Evolutionary conservation across 2,888 invertebrate genomes (phyloP), one percentile per base, ranked within the genome.

Genomic region (Drosophila flavopinicola): DNA sequence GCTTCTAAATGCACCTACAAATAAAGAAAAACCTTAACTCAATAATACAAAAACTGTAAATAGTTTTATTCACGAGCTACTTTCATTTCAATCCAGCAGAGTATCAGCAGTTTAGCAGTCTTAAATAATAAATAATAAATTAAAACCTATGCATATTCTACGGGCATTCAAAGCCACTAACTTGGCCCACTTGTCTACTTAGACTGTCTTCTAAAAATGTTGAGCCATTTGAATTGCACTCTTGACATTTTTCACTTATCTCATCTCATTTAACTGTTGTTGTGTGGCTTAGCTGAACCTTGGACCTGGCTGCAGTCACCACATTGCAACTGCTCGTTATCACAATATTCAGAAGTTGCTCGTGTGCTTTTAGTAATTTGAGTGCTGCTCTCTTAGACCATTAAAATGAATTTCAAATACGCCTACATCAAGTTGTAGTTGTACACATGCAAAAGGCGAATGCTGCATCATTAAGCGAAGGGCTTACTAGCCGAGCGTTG

Each of bases 401-500:
- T 73, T 75, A 73, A 75, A 69, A 75, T 39, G 45, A 47, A 56
- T 59, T 33, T 30, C 35, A 60, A 64, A 59, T 51, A 45, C 41
- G 68, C 53, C 44, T 45, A 44, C 47, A 25, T 39, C 48, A 56
- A 60, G 47, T 42, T 44, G 32, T 41, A 60, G 47, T 42, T 44
- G 32, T 41, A 11, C 20, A 33, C 15, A 57, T 30, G 45, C 32
- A 35, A 42, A 32, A 38, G 41, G n/a, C 41, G 39, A 52, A 48
- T 48, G 52, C 41, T 57, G 66, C 74, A 63, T 65, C 75, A 77
- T 75, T 75, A 75, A 48, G 44, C 45, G 35, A 53, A 56, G 58
- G 45, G 33, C 39, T 53, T 44, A 27, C 17, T 30, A 27, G 53
- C 17, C 25, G 7, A 44, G 37, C 20, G 39, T 33, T 47, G 30